phyloP scores from a whole-genome alignment of 2,888 invertebrate species.

The Allophyes oxyacanthae region DNA sequence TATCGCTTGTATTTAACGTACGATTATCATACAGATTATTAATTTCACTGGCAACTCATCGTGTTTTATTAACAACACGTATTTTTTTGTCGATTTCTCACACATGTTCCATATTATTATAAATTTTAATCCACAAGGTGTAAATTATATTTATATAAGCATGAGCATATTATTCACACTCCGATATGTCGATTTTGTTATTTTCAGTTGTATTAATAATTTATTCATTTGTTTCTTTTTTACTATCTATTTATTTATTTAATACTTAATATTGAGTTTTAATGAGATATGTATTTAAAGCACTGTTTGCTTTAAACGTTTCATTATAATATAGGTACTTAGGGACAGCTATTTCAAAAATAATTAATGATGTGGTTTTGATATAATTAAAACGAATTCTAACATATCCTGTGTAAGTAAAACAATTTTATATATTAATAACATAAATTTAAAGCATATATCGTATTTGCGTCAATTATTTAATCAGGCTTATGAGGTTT shows the following conservation, averaged over 20 bases:
- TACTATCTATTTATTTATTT: constrained; percentile 60
- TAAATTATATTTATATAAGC: constrained; percentile 79
- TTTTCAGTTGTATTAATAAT: constrained; percentile 50
- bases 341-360: constrained; percentile 14
- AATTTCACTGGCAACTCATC: constrained; percentile 71
- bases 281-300: constrained; percentile 25
- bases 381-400: constrained; percentile 25
- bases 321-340: constrained; percentile 15
- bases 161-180: constrained; percentile 71
- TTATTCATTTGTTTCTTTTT: constrained; percentile 49
- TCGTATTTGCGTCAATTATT: constrained; percentile 14
- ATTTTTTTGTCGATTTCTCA: constrained; percentile 63
- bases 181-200: constrained; percentile 45
- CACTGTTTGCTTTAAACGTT: constrained; percentile 33
- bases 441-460: constrained; percentile 12
- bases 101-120: constrained; percentile 59
- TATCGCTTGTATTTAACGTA: constrained; percentile 68
- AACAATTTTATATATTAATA: constrained; percentile 22
- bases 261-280: constrained; percentile 35
- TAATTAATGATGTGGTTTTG: constrained; percentile 15
- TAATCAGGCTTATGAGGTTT: constrained; percentile 24
- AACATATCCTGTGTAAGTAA: constrained; percentile 26
- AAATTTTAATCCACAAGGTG: constrained; percentile 67
- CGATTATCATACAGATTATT: constrained; percentile 56
- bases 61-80: constrained; percentile 67